phyloP scores from a whole-genome alignment of 2,113 vertebrate species.

The Athene noctua region DNA sequence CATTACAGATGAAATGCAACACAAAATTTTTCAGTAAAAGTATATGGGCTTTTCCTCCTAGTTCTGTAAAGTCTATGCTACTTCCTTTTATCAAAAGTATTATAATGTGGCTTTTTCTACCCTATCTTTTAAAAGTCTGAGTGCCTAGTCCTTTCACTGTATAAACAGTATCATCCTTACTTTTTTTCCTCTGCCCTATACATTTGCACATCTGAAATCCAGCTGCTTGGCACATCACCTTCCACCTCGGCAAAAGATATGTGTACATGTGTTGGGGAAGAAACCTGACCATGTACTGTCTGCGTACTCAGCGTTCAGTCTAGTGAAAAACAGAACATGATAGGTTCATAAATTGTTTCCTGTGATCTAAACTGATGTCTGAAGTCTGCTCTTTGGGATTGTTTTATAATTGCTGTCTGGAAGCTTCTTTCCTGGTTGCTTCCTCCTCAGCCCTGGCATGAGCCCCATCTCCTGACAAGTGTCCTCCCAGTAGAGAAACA shows the following conservation, averaged over 20 bases:
- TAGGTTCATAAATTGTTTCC: slow-evolving; percentile 64
- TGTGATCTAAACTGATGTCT: slow-evolving; percentile 71
- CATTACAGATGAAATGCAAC: neutral
- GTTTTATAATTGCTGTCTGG: slow-evolving; percentile 71
- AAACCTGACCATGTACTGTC: slow-evolving; percentile 64
- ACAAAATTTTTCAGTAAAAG: slow-evolving; percentile 38
- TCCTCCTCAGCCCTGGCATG: neutral
- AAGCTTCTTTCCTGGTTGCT: slow-evolving; percentile 55
- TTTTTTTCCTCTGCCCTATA: neutral
- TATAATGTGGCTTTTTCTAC: slow-evolving; percentile 66
- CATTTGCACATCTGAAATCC: slow-evolving; percentile 41
- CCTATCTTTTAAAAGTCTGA: slow-evolving; percentile 71
- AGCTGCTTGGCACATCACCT: neutral
- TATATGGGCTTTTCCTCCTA: neutral
- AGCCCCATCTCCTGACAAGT: neutral
- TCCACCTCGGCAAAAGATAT: slow-evolving; percentile 35
- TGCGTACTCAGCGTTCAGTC: neutral
- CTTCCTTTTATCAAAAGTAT: slow-evolving; percentile 66
- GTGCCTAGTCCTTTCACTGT: slow-evolving; percentile 74
- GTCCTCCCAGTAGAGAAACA: neutral
- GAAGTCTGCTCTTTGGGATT: slow-evolving; percentile 54
- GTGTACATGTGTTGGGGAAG: slow-evolving; percentile 44
- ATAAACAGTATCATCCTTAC: slow-evolving; percentile 64
- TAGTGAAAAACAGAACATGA: slow-evolving; percentile 27
- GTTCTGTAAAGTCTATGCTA: slow-evolving; percentile 59